Conservation (phyloP, 2,113 vertebrate genomes). For the Osmerus mordax region DNA sequence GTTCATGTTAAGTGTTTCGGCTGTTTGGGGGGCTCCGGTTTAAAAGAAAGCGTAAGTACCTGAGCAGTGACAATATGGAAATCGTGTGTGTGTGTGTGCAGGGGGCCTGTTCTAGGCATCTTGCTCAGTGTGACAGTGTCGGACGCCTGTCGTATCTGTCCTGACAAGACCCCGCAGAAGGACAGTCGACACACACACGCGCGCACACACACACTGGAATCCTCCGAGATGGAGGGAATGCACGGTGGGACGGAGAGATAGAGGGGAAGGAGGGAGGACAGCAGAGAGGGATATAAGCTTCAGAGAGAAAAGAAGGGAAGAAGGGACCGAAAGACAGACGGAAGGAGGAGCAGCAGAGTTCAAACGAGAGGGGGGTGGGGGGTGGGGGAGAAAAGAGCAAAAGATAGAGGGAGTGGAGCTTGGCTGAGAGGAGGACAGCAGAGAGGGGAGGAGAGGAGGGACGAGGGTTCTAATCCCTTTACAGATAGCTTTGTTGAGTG, state of each 20-base stretch:
- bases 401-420: not conserved
- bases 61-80: no score
- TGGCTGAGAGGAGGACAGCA: conserved; percentile 18
- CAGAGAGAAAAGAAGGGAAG: conserved; percentile 25
- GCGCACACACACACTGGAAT: conserved; percentile 7
- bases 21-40: no score
- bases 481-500: conserved; percentile 76
- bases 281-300: conserved; percentile 30
- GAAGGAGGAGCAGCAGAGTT: not conserved
- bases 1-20: no score
- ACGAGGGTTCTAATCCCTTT: conserved; percentile 68
- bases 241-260: conserved; percentile 54
- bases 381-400: not conserved
- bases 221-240: conserved; percentile 43
- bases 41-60: no score
- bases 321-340: not conserved
- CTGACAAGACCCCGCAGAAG: not conserved
- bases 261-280: conserved; percentile 25
- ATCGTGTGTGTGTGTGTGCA: conserved; percentile 1
- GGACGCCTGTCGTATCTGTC: conserved; percentile 22
- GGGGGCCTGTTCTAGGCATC: not conserved
- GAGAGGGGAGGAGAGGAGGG: conserved; percentile 16
- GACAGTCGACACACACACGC: not conserved
- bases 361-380: not conserved
- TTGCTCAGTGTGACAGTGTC: not conserved